Evolutionary conservation across 1,140 invertebrate species (phyloP).

Genomic region (Dinothrombium tinctorium): DNA sequence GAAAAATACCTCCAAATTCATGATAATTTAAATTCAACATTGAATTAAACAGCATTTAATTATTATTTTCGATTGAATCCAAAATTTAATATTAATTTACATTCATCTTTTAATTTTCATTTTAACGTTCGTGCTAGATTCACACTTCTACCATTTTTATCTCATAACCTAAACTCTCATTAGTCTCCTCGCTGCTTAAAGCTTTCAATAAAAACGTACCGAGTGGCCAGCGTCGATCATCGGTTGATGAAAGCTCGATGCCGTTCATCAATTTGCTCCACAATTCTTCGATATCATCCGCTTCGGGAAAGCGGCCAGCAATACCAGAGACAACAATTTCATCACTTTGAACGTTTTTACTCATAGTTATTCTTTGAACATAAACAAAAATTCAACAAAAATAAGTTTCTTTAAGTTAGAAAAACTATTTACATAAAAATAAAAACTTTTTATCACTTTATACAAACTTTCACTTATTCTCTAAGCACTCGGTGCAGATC

Average conservation of each 20-base stretch:
- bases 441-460: not conserved
- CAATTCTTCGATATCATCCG: constrained; percentile 64
- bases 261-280: constrained; percentile 55
- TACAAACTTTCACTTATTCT: not conserved
- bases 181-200: too few species aligned
- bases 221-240: constrained; percentile 52
- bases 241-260: constrained; percentile 70
- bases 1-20: too few species aligned
- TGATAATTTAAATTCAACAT: too few species aligned
- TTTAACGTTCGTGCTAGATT: too few species aligned
- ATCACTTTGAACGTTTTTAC: not conserved
- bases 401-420: not conserved
- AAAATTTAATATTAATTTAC: too few species aligned
- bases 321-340: constrained; percentile 60
- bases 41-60: too few species aligned
- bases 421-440: not conserved
- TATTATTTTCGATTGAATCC: too few species aligned
- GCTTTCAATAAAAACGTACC: too few species aligned
- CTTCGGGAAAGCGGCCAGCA: constrained; percentile 69
- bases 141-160: too few species aligned
- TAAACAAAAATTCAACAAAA: not conserved
- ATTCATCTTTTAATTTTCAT: too few species aligned
- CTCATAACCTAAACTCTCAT: too few species aligned
- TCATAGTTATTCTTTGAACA: not conserved
- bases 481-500: not conserved